Base-by-base conservation (phyloP, 1,140 invertebrate genomes). In the Drosophila pachea region DNA sequence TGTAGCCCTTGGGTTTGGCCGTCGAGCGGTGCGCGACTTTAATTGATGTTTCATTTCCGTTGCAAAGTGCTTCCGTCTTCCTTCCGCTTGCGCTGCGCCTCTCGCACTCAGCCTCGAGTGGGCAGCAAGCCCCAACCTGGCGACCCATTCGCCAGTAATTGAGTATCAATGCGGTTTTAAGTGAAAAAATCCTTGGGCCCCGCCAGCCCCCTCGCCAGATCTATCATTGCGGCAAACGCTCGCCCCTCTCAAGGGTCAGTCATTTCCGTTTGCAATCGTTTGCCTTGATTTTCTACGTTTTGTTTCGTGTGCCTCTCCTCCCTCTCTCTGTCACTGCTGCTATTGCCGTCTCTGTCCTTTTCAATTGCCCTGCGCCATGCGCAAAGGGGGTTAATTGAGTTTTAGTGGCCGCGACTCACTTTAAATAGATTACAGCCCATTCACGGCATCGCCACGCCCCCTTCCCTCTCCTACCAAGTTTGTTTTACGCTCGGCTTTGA, bases 21-120 rank as follows among this genome's bases (percentile, higher is more conserved):
- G 50, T 45, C 22, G 45, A 52, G 48, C 61, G 45, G 56, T 60
- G 75, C 81, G 77, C 76, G 61, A 87, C 68, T 87, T 87, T 87
- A 87, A 87, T 87, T 87, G 86, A 87, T 87, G 84, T 86, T 87
- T 87, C 86, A 87, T 87, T 87, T 87, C 84, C 84, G 86, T 74
- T 68, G 74, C 84, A 86, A 88, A 87, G 84, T 87, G 78, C 75
- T 87, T 87, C 84, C 84, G 86, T 54, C 73, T 86, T 75, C 83
- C 81, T 77, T 83, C 71, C 78, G 74, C 81, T 74, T 76, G 69
- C 56, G 55, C 68, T 36, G 29, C 29, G 40, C 8, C 45, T 29
- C 14, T 8, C 11, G 31, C 71, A 9, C 12, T 47, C 32, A 47
- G 22, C 32, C 29, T 47, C 43, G 32, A 48, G 14, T 35, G 47